A percentile compares a stretch with the other conserved stretches of the same genome.
Evolutionary conservation across 2,113 vertebrate genomes (phyloP).

Genomic region (Acinonyx jubatus): DNA sequence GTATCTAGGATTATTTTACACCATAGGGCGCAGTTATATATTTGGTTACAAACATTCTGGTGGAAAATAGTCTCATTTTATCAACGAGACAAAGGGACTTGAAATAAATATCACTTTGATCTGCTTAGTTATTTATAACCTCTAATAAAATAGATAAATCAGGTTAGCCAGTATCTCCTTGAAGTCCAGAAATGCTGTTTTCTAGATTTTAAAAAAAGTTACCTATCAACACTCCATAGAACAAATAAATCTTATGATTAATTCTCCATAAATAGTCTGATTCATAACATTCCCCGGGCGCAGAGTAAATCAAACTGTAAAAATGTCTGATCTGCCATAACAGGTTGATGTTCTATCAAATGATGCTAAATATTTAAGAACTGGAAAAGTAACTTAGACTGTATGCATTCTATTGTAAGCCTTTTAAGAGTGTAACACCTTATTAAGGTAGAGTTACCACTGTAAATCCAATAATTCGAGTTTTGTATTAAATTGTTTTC

Average conservation of each 20-base stretch:
- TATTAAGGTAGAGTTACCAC: not conserved
- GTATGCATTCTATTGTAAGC: not conserved
- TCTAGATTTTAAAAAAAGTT: not conserved
- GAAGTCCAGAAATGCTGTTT: not conserved
- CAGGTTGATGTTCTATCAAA: constrained; percentile 9
- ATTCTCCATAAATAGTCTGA: constrained; percentile 14
- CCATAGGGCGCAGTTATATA: not conserved
- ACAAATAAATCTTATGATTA: constrained; percentile 43
- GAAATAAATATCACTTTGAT: constrained; percentile 51
- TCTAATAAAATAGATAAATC: constrained; percentile 49
- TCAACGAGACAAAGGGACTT: not conserved
- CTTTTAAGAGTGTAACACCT: not conserved
- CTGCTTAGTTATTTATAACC: constrained; percentile 25
- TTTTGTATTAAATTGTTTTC: not conserved
- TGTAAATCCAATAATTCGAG: not conserved
- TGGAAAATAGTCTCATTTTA: constrained; percentile 2
- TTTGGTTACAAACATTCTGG: not conserved
- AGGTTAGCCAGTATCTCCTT: not conserved
- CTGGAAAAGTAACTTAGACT: not conserved
- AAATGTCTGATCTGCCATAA: not conserved
- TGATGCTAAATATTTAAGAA: not conserved
- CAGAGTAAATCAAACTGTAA: constrained; percentile 2
- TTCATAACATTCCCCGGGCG: not conserved
- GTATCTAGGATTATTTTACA: constrained; percentile 6
- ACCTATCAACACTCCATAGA: constrained; percentile 1